Conservation (phyloP, 2,113 vertebrate genomes). For the Caretta caretta region DNA sequence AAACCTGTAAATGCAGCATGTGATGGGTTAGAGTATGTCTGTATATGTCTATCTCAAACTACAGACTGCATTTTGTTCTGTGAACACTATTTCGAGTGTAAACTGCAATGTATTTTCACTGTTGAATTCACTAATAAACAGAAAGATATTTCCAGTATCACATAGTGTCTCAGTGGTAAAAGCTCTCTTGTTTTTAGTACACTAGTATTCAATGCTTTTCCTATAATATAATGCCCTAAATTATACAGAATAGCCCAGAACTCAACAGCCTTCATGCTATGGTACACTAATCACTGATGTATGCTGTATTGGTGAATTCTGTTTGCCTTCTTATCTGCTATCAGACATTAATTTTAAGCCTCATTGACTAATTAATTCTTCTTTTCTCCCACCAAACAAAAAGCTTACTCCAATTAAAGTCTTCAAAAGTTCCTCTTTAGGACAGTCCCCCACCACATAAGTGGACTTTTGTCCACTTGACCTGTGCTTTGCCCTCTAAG, state of each 20-base stretch:
- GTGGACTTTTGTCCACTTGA: no score
- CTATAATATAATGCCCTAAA: no score
- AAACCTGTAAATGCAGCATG: not conserved
- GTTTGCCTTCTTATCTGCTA: not conserved
- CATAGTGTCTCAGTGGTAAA: not conserved
- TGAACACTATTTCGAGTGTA: no score
- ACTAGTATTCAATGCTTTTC: not conserved
- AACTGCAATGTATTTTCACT: no score
- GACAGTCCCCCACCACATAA: no score
- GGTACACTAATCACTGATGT: no score
- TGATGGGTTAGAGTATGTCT: not conserved
- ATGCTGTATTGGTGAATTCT: not conserved
- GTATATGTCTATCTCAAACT: not conserved
- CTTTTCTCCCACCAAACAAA: not conserved
- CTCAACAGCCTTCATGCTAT: no score
- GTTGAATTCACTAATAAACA: not conserved
- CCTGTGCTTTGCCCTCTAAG: no score
- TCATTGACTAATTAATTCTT: not conserved
- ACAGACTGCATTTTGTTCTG: not conserved
- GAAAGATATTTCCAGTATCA: not conserved
- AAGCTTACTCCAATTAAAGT: no score
- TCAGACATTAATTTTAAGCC: not conserved
- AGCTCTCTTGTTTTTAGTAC: not conserved
- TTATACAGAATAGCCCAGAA: no score
- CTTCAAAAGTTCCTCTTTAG: no score